Evolutionary conservation across 2,888 invertebrate genomes (phyloP), one percentile per base, ranked within the genome.

Genomic region (Scaptomyza parva): DNA sequence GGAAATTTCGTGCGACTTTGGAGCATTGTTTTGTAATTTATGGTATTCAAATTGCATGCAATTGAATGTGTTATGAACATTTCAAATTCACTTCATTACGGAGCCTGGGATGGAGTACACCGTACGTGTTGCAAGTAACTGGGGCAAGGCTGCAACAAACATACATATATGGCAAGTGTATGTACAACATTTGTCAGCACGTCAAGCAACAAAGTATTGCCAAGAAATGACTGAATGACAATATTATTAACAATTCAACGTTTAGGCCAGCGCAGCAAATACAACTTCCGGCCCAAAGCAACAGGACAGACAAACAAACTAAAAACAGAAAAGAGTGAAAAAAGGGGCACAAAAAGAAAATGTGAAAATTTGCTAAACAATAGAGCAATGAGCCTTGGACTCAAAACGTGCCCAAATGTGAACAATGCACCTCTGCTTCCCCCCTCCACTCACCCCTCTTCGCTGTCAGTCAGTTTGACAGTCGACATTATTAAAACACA

Each of bases 231-330:
- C 30, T 47, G n/a, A 47, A 18, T 30, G 58, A 45, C 53, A 48
- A 61, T 35, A 59, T 68, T 60, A 70, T 82, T 82, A 82, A 74
- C 67, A 78, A 81, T 68, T 70, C 76, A 78, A 54, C 86, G 88
- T 61, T 87, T 86, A 75, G 88, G 86, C 80, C 80, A 81, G 87
- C 88, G 86, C 63, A 75, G 57, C 22, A 58, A 61, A 50, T 53
- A 44, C 50, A 33, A 64, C 68, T 77, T 85, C 87, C 87, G 85
- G 66, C 35, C 51, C 30, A 1, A 35, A 54, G 17, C 26, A 17
- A 11, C 24, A 41, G 30, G 12, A n/a, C 35, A 44, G 43, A 40
- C 63, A 48, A 17, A 40, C 12, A 6, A 28, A 20, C 17, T n/a
- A 14, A 2, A 30, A 40, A 39, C 11, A 11, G 8, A 39, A 52